These are phyloP conservation scores for Pelodytes ibericus DNA, from an alignment of 2,797 vertebrate species.

Conservation along the genomic window DNA sequence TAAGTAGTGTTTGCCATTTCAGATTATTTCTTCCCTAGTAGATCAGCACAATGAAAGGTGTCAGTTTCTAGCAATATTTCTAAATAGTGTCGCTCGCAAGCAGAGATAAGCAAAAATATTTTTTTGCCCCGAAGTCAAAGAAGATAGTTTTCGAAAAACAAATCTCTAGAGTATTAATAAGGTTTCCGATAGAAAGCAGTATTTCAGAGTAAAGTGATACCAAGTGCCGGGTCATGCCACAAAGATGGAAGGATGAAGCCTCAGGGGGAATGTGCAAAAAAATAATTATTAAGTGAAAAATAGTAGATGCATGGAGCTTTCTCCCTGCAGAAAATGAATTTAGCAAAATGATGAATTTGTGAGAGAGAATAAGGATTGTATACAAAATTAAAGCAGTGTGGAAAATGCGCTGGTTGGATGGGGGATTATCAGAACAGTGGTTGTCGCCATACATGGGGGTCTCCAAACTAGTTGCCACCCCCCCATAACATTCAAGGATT, in stretches of 20 bases:
- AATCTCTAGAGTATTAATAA: slow-evolving; percentile 11
- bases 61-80: slow-evolving; percentile 21
- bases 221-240: neutral
- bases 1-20: slow-evolving; percentile 19
- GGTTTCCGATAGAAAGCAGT: neutral
- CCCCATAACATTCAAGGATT: too few relatives aligned
- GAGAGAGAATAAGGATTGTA: neutral
- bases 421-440: too few relatives aligned
- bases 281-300: slow-evolving; percentile 2
- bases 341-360: neutral
- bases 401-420: too few relatives aligned
- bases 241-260: neutral
- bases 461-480: too few relatives aligned
- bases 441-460: too few relatives aligned
- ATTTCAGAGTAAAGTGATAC: slow-evolving; percentile 5
- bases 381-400: too few relatives aligned
- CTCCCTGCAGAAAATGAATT: neutral
- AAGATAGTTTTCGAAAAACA: neutral
- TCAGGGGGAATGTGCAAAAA: slow-evolving; percentile 3
- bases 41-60: neutral
- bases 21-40: slow-evolving; percentile 15
- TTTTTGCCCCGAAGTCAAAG: slow-evolving; percentile 2
- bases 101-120: slow-evolving; percentile 24
- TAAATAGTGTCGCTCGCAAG: slow-evolving; percentile 4
- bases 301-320: neutral